phyloP scores from a whole-genome alignment of 2,113 vertebrate species.

The Corythaixoides concolor region DNA sequence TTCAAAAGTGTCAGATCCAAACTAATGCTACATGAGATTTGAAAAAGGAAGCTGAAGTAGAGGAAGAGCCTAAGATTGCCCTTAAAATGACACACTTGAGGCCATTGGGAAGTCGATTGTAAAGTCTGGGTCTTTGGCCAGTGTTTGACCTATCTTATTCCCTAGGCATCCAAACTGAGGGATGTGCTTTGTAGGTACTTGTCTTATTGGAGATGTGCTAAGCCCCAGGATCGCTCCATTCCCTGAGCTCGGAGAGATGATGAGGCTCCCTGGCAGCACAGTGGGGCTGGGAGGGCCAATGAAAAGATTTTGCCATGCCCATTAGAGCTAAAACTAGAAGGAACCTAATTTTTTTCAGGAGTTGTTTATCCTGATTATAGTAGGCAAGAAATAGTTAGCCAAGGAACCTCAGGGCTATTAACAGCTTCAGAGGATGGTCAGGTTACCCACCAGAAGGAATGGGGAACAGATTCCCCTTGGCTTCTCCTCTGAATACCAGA shows the following conservation, averaged over 20 bases:
- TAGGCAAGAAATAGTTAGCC: background rate
- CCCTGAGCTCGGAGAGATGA: background rate
- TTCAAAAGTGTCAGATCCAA: background rate
- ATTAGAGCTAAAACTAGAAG: background rate
- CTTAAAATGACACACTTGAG: background rate
- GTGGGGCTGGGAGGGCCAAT: no score
- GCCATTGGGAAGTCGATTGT: background rate
- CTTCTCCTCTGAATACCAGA: background rate
- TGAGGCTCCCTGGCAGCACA: background rate
- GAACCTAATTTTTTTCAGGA: background rate
- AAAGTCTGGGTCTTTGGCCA: background rate
- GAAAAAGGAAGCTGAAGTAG: background rate
- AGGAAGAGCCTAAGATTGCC: background rate
- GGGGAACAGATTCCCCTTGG: background rate
- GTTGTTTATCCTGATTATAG: background rate
- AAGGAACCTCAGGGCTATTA: background rate
- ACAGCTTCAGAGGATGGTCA: background rate
- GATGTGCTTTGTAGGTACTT: background rate
- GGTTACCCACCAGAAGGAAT: background rate
- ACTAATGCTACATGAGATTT: background rate
- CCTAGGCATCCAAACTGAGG: background rate
- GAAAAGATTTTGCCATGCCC: background rate
- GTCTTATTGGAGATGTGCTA: rapidly evolving
- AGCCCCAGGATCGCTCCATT: rapidly evolving
- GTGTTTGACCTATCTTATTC: background rate